A percentile compares a stretch with the other conserved stretches of the same genome.
phyloP scores from a whole-genome alignment of 1,140 invertebrate species.

The Rhizoglyphus robini region DNA sequence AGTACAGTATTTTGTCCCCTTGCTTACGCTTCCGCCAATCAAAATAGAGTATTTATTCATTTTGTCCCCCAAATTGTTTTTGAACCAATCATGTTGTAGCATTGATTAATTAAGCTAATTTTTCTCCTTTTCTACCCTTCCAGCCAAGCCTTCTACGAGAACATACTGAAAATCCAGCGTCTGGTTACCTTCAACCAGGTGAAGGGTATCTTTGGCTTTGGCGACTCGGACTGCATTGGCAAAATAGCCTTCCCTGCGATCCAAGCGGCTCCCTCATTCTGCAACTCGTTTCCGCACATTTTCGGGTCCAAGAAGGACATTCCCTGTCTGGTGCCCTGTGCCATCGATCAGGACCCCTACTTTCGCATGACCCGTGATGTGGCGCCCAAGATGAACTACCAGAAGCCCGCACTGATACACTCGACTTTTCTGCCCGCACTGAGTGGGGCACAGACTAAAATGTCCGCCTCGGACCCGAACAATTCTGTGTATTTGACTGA shows the following conservation, averaged over 20 bases:
- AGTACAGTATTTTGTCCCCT: no score
- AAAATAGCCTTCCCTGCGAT: conserved; percentile 94
- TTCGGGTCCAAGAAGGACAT: conserved; percentile 65
- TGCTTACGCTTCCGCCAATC: neutral
- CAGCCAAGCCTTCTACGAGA: conserved; percentile 76
- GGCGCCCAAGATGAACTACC: conserved; percentile 66
- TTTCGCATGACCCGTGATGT: conserved; percentile 97
- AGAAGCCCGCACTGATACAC: conserved; percentile 88
- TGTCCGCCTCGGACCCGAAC: conserved; percentile 89
- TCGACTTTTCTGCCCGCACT: conserved; percentile 89
- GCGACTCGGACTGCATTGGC: conserved; percentile 81
- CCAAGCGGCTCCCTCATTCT: conserved; percentile 88
- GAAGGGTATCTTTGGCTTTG: conserved; percentile 90
- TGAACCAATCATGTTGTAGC: neutral
- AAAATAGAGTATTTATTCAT: neutral
- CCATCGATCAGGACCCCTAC: conserved; percentile 99
- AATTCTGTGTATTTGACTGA: conserved; percentile 91
- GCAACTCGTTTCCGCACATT: conserved; percentile 86
- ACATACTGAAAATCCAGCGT: conserved; percentile 59
- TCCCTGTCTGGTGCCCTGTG: conserved; percentile 90
- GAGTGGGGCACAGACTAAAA: conserved; percentile 92
- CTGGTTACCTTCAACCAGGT: conserved; percentile 88
- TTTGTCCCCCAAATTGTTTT: neutral
- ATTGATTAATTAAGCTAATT: no score
- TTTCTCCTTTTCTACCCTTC: no score